A percentile compares a stretch with the other conserved stretches of the same genome.
These are phyloP conservation scores for Neoniphon sammara DNA, from an alignment of 2,797 vertebrate species.

Conservation along the genomic window DNA sequence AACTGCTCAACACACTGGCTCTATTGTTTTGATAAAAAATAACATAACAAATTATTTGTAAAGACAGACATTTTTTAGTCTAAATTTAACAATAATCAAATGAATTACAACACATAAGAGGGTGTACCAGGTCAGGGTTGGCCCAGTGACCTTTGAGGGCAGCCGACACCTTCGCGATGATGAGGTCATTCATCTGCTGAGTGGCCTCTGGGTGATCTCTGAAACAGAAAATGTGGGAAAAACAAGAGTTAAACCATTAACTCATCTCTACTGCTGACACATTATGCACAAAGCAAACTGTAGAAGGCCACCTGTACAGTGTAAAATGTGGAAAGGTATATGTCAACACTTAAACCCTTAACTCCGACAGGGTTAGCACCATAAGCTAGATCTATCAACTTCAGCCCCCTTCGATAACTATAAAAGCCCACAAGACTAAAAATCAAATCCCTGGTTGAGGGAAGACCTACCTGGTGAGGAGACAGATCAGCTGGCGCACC, in stretches of 20 bases:
- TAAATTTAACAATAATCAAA: background rate
- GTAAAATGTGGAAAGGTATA: background rate
- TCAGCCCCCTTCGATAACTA: background rate
- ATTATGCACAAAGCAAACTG: too few relatives aligned
- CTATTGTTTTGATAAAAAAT: background rate
- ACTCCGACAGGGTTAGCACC: background rate
- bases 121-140: slow-evolving; percentile 95
- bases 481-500: slow-evolving; percentile 97
- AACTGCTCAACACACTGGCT: background rate
- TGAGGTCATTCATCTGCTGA: slow-evolving; percentile 98
- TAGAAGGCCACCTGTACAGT: too few relatives aligned
- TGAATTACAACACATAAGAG: background rate
- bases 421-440: background rate
- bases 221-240: slow-evolving; percentile 6
- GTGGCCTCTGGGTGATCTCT: slow-evolving; percentile 99
- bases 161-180: slow-evolving; percentile 95
- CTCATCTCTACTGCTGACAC: too few relatives aligned
- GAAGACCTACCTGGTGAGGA: slow-evolving; percentile 90
- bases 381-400: background rate
- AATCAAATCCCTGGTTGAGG: background rate
- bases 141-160: slow-evolving; percentile 99
- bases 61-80: background rate
- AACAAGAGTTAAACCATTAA: background rate
- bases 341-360: background rate
- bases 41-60: background rate